Percentiles rank a stretch among this genome's conserved stretches.
Conservation (phyloP, 2,797 vertebrate species). For the Sandelia bainsii region DNA sequence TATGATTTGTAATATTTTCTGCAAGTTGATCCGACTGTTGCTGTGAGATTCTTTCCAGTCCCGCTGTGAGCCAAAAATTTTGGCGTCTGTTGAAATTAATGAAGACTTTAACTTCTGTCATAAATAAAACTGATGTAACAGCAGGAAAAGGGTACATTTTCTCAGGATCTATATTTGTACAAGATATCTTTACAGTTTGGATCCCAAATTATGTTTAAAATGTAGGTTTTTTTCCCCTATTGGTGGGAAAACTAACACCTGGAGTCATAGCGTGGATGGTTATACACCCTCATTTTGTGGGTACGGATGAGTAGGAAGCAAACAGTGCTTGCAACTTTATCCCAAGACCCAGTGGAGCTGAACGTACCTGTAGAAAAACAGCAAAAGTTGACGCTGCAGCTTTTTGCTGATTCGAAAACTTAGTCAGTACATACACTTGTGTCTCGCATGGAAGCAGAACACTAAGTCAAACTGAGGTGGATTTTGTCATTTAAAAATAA, state of each 20-base stretch:
- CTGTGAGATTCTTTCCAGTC: neutral
- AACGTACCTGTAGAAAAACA: too few relatives aligned
- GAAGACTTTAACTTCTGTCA: neutral
- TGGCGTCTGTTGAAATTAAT: conserved; percentile 3
- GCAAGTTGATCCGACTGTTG: neutral
- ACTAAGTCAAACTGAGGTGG: neutral
- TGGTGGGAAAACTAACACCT: too few relatives aligned
- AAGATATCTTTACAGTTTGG: too few relatives aligned
- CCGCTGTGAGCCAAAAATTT: neutral
- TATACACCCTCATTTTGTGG: too few relatives aligned
- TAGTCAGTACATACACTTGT: neutral
- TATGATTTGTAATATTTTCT: neutral
- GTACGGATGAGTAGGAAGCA: too few relatives aligned
- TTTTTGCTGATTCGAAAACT: neutral
- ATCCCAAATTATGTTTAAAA: too few relatives aligned
- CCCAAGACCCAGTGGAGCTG: too few relatives aligned
- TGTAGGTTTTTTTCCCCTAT: too few relatives aligned
- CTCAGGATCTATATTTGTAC: too few relatives aligned
- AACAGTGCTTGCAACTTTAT: too few relatives aligned
- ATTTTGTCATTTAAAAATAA: neutral
- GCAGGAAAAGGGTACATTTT: neutral
- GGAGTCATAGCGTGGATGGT: too few relatives aligned
- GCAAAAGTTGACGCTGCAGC: conserved; percentile 1
- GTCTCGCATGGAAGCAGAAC: neutral
- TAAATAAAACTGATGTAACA: neutral